Evolutionary conservation across 2,888 invertebrate genomes (phyloP), one percentile per base, ranked within the genome.

Genomic region (Caprella mutica): DNA sequence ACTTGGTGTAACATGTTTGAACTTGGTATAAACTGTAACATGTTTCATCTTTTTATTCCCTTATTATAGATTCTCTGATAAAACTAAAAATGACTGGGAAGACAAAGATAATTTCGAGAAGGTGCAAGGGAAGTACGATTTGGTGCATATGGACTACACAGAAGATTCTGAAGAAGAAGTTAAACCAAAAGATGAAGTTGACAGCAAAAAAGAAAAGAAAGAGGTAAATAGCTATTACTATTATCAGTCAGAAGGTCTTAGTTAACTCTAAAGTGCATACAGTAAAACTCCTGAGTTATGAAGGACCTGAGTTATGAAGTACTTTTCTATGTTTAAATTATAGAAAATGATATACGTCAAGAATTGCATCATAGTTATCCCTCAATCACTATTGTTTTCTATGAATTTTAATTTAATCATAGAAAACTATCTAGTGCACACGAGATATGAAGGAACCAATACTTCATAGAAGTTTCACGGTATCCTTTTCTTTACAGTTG

Each of bases 11-110:
- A n/a, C n/a, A n/a, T n/a, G n/a, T n/a, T n/a, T n/a, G n/a, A n/a
- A n/a, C n/a, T n/a, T n/a, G n/a, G n/a, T n/a, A n/a, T n/a, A n/a
- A n/a, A n/a, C n/a, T n/a, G n/a, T n/a, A n/a, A n/a, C n/a, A n/a
- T n/a, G n/a, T n/a, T n/a, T n/a, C n/a, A n/a, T n/a, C n/a, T n/a
- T n/a, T n/a, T n/a, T 33, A 33, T 14, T 14, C 9, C 35, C 12
- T 66, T 67, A 70, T 58, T 73, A 71, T 66, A 75, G 74, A 65
- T 75, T 75, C 61, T 66, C 66, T 42, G 75, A 74, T 65, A 76
- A 75, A 65, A 74, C 75, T 9, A 69, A 68, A 39, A 75, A 76
- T 64, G 67, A 69, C 6, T 75, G 75, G 75, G 68, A 67, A 2
- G 58, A 70, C 8, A 65, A 72, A 23, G 68, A 54, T 1, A 66